Evolutionary conservation across 2,888 invertebrate genomes (phyloP), one percentile per base, ranked within the genome.

Genomic region (Drosophila gaucha): DNA sequence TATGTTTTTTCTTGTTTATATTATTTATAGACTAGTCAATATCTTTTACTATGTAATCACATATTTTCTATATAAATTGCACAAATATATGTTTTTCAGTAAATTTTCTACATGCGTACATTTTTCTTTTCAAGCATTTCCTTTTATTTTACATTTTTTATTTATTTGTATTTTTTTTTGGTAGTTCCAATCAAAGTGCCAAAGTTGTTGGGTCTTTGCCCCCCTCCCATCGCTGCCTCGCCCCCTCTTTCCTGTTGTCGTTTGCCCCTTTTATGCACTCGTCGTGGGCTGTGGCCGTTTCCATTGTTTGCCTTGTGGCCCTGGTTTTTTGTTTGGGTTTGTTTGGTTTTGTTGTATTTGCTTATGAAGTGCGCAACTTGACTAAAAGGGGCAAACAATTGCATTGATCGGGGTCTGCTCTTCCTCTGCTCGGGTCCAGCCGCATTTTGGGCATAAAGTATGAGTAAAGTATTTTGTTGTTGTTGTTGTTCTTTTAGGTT

Each of bases 371-470:
- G 88, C 80, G 88, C 85, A 88, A 86, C 87, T 85, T 80, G 89
- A 88, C 90, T 89, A 90, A 89, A 89, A 90, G 89, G 89, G 86
- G 88, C 88, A 89, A 90, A 90, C 89, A 89, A 89, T 89, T 90
- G 89, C 89, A 86, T 79, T 86, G 88, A 86, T 89, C 86, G 74
- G 68, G 80, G 67, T 69, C 43, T 46, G 20, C 52, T 47, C 35
- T 22, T 44, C 22, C 67, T 30, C 35, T 31, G 20, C 46, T 36
- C 36, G 12, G 14, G 28, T 43, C 46, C 66, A 62, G 62, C 86
- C 30, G 65, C 83, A 82, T 83, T 83, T 83, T 83, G 82, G 88
- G 82, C 86, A 88, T 83, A 83, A 83, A 88, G 86, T 88, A 88
- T 82, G 79, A 82, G 88, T 88, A 88, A 82, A 88, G 88, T 86